A percentile compares a stretch with the other conserved stretches of the same genome.
Evolutionary conservation across 2,113 vertebrate species (phyloP).

Genomic region (Hystrix brachyura): DNA sequence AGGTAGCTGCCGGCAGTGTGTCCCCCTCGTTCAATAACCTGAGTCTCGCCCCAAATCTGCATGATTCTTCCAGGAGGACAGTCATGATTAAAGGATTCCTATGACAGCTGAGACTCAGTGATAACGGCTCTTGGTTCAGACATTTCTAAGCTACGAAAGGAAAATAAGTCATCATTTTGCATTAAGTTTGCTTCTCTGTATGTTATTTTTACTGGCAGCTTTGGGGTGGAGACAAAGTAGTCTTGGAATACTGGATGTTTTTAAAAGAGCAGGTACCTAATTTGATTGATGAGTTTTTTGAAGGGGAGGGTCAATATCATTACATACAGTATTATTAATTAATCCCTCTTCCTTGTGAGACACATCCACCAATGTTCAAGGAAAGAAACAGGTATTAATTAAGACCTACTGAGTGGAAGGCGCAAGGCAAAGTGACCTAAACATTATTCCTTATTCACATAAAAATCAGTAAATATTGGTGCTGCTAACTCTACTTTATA

Average conservation of each 20-base stretch:
- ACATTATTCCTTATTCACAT: background rate
- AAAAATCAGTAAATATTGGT: background rate
- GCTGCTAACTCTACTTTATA: background rate
- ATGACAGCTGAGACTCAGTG: slow-evolving; percentile 86
- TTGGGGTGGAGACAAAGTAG: background rate
- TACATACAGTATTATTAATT: slow-evolving; percentile 65
- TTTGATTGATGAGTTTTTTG: slow-evolving; percentile 75
- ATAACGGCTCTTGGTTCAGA: slow-evolving; percentile 88
- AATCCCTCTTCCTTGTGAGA: slow-evolving; percentile 45
- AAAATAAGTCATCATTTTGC: slow-evolving; percentile 82
- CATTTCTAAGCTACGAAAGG: slow-evolving; percentile 82
- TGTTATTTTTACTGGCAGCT: slow-evolving; percentile 27
- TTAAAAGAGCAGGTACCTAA: slow-evolving; percentile 71
- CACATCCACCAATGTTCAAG: background rate
- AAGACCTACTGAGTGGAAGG: background rate
- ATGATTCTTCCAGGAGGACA: slow-evolving; percentile 88
- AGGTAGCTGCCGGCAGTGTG: slow-evolving; percentile 82
- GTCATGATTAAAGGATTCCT: slow-evolving; percentile 88
- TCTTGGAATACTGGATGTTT: background rate
- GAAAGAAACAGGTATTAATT: background rate
- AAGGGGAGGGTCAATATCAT: slow-evolving; percentile 43
- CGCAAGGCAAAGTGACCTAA: no score
- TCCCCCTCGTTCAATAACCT: slow-evolving; percentile 85
- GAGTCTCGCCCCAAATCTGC: slow-evolving; percentile 86
- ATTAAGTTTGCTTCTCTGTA: slow-evolving; percentile 84